A percentile compares a stretch with the other conserved stretches of the same genome.
Evolutionary conservation across 2,113 vertebrate genomes (phyloP).

Genomic region (Sarotherodon lohbergeri): DNA sequence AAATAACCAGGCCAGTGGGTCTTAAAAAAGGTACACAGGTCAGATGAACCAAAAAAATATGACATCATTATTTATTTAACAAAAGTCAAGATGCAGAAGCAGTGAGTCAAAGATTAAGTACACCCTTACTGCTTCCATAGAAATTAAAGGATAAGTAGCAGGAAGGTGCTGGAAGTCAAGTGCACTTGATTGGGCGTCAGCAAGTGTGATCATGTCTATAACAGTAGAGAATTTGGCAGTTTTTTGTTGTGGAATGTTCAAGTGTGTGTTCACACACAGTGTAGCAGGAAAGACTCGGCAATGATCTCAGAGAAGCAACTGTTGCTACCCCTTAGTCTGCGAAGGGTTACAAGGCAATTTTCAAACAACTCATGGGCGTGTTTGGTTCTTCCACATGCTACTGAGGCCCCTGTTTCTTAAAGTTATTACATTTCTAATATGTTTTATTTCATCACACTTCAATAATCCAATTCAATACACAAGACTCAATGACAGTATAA

Average conservation of each 20-base stretch:
- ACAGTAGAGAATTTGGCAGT: accelerated
- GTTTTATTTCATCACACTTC: not conserved
- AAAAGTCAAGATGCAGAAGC: not conserved
- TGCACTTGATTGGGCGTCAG: not conserved
- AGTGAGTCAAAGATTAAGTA: not conserved
- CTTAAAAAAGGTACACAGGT: accelerated
- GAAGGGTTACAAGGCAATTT: not conserved
- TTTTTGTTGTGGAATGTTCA: not conserved
- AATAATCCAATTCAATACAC: not conserved
- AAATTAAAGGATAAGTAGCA: not conserved
- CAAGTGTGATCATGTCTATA: not conserved
- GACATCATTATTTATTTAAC: not conserved
- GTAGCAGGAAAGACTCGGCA: accelerated
- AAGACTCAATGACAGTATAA: not conserved
- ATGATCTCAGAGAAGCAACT: accelerated
- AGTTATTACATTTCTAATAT: not conserved
- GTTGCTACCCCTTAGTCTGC: not conserved
- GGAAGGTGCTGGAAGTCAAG: not conserved
- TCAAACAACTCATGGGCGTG: not conserved
- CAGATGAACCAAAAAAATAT: not conserved
- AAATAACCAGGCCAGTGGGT: not conserved
- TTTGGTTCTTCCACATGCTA: not conserved
- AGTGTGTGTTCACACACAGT: not conserved
- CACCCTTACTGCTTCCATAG: not conserved
- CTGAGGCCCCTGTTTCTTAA: not conserved